phyloP scores from a whole-genome alignment of 2,888 invertebrate species.

The Pristionchus entomophagus region DNA sequence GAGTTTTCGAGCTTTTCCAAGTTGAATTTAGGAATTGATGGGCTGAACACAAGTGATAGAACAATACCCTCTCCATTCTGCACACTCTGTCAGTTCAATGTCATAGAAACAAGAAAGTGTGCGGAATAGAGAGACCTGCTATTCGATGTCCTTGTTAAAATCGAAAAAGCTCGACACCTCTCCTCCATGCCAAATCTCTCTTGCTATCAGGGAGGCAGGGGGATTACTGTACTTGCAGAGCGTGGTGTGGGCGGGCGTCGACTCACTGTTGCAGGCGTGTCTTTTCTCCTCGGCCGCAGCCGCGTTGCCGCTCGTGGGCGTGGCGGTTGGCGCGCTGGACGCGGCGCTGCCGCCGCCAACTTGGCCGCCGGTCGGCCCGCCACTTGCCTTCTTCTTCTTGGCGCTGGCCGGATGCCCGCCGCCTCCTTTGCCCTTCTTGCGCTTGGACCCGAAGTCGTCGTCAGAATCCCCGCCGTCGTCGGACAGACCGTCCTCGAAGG shows the following conservation, averaged over 20 bases:
- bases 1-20: background rate
- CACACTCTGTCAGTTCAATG: no score
- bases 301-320: background rate
- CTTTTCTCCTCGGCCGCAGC: conserved; percentile 54
- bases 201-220: background rate
- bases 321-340: background rate
- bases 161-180: background rate
- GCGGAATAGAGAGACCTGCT: no score
- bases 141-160: background rate
- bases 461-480: conserved; percentile 63
- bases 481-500: conserved; percentile 58
- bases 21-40: no score
- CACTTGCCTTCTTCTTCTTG: conserved; percentile 52
- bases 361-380: background rate
- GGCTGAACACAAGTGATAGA: no score
- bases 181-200: background rate
- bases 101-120: no score
- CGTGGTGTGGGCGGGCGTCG: background rate
- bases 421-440: conserved; percentile 54
- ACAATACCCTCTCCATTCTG: no score
- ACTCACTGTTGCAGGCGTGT: conserved; percentile 62
- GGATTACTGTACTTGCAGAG: background rate
- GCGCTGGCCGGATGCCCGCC: no score
- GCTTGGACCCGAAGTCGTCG: conserved; percentile 70
- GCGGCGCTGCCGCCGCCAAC: background rate